phyloP scores from a whole-genome alignment of 2,113 vertebrate species.

The Polypterus bichir region DNA sequence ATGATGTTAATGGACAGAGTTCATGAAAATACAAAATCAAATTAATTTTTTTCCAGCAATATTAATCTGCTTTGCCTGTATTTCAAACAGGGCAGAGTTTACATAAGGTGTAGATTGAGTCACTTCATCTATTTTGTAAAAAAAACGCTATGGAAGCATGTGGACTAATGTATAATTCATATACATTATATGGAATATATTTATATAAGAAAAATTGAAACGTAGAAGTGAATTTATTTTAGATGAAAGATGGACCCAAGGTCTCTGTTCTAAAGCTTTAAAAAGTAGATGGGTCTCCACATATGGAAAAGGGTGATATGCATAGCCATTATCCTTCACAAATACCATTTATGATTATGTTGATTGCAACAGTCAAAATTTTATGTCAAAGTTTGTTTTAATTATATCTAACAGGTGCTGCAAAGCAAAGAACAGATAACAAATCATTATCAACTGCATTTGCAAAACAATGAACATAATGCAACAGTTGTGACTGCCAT shows the following conservation, averaged over 20 bases:
- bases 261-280: background rate
- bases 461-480: slow-evolving; percentile 53
- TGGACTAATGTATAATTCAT: too few species aligned
- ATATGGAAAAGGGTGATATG: slow-evolving; percentile 16
- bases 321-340: slow-evolving; percentile 15
- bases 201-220: too few species aligned
- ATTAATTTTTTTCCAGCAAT: too few species aligned
- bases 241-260: background rate
- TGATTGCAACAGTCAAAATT: slow-evolving; percentile 38
- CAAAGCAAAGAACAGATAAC: slow-evolving; percentile 39
- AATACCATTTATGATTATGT: slow-evolving; percentile 23
- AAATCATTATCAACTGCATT: slow-evolving; percentile 42
- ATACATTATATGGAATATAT: too few species aligned
- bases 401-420: slow-evolving; percentile 52
- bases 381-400: slow-evolving; percentile 48
- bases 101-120: too few species aligned
- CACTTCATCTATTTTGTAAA: too few species aligned
- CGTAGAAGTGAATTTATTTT: too few species aligned
- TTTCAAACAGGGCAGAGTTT: too few species aligned
- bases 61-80: too few species aligned
- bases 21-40: too few species aligned
- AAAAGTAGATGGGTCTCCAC: background rate
- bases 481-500: slow-evolving; percentile 42
- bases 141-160: too few species aligned
- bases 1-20: too few species aligned